Evolutionary conservation across 2,113 vertebrate genomes (phyloP), one percentile per base, ranked within the genome.

Genomic region (Macaca nemestrina): DNA sequence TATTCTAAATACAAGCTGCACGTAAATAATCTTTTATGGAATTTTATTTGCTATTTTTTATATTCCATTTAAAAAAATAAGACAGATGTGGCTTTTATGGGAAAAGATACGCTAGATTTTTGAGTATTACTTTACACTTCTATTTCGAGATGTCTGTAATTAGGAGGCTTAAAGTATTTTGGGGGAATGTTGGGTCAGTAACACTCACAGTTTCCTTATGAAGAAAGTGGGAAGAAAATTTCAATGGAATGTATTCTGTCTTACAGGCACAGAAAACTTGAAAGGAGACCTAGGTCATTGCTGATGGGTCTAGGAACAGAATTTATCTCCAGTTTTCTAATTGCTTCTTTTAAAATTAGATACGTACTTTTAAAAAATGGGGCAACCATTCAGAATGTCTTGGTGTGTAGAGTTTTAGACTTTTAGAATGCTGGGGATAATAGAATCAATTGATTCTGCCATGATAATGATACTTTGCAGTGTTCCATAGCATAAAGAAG

Each of bases 391-490:
- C 45, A 57, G 55, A 91, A 45, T 64, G 12, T 84, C 50, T 88
- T 68, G 30, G 8, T n/a, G 30, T 67, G 9, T 32, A 38, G 27
- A 89, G 52, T 82, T 87, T 90, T 22, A 25, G 25, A 89, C 35
- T 82, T 90, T 91, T 68, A 95, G 88, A 59, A 45, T 0, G n/a
- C 61, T 73, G 55, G 22, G 38, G 81, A 80, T 97, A 98, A 98
- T 97, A 93, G 67, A 82, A 72, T 88, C 55, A 96, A 52, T 22
- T 22, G 23, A 38, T 88, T 84, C 97, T 97, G 82, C 95, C 67
- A 61, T 88, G 97, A 61, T 95, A 45, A 48, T 78, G 48, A 95
- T 97, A 93, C 95, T 98, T 97, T n/a, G 35, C 35, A 48, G 57
- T 90, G 81, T 90, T 61, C 14, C 48, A 14, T 35, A 89, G 17